Percentiles rank a stretch among this genome's conserved stretches.
Evolutionary conservation across 2,113 vertebrate genomes (phyloP).

Genomic region (Mus pahari): DNA sequence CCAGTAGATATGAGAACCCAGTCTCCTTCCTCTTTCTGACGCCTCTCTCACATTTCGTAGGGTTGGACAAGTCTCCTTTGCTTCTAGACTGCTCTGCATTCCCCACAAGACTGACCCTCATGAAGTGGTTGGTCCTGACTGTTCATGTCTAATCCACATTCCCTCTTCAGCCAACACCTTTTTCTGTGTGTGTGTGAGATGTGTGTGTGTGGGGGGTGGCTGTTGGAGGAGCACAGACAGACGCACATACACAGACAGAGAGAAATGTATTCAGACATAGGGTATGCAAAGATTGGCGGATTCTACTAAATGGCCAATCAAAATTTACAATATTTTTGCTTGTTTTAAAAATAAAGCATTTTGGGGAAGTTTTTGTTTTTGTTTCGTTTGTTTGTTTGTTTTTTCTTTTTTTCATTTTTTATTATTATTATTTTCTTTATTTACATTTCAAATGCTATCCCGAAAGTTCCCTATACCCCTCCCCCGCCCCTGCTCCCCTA

Average conservation of each 20-base stretch:
- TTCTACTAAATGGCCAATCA: background rate
- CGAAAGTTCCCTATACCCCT: no score
- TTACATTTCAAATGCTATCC: no score
- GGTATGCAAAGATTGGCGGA: background rate
- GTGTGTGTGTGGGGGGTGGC: no score
- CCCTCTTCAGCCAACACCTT: background rate
- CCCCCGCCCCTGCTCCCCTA: no score
- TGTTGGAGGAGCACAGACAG: background rate
- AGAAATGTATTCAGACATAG: background rate
- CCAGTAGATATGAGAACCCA: background rate
- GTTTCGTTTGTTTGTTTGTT: no score
- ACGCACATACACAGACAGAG: background rate
- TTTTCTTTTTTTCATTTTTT: no score
- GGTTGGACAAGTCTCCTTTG: accelerated
- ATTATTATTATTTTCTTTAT: no score
- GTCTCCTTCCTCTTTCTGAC: background rate
- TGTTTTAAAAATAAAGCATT: background rate
- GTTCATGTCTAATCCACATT: accelerated
- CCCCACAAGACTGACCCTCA: background rate
- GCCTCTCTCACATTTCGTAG: background rate
- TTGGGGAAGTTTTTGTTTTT: background rate
- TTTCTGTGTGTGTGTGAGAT: no score
- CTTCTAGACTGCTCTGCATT: background rate
- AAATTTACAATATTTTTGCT: background rate
- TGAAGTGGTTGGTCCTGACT: accelerated